Conservation (phyloP, 2,113 vertebrate genomes). For the Anarhynchus alexandrinus region DNA sequence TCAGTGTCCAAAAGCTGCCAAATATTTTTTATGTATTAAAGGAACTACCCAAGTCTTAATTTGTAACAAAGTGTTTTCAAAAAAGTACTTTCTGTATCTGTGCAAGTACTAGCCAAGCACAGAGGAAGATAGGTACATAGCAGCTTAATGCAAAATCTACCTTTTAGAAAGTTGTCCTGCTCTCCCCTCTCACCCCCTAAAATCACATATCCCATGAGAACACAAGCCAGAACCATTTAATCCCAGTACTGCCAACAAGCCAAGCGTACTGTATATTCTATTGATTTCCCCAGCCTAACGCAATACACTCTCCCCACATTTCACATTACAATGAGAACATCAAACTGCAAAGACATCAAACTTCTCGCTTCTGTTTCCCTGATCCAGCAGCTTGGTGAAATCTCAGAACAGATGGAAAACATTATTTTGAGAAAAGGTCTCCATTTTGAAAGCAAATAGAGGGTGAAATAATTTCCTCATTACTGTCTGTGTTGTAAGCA, state of each 20-base stretch:
- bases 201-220: neutral
- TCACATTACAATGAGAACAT: neutral
- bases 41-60: neutral
- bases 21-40: neutral
- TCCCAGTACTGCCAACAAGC: neutral
- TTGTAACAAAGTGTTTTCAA: neutral
- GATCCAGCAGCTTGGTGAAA: neutral
- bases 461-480: neutral
- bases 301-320: neutral
- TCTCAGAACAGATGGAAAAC: neutral
- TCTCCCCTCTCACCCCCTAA: neutral
- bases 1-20: neutral
- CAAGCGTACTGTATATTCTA: neutral
- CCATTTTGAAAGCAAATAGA: neutral
- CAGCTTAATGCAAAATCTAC: neutral
- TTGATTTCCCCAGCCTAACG: neutral
- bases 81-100: neutral
- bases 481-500: neutral
- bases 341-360: neutral
- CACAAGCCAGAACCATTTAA: neutral
- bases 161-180: neutral
- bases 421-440: neutral
- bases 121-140: neutral
- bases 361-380: neutral
- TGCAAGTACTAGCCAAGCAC: neutral